A percentile compares a stretch with the other conserved stretches of the same genome.
phyloP scores from a whole-genome alignment of 2,888 invertebrate species.

The Xylocampa areola region DNA sequence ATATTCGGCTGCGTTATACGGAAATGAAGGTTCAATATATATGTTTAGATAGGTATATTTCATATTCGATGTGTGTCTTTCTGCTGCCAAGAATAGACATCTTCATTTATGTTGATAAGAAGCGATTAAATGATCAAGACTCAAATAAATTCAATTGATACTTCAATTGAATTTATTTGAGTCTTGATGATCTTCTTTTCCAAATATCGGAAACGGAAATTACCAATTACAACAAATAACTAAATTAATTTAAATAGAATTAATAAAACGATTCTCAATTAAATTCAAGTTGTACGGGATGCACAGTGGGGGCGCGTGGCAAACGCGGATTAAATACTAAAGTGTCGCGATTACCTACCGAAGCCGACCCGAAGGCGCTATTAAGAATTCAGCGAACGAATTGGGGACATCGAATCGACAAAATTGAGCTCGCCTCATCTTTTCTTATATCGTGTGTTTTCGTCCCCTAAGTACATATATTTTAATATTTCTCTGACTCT shows the following conservation, averaged over 20 bases:
- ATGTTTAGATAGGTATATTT: too few relatives aligned
- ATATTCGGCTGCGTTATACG: not conserved
- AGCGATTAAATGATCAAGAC: not conserved
- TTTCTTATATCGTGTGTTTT: conserved; percentile 83
- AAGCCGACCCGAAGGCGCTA: conserved; percentile 78
- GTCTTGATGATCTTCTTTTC: too few relatives aligned
- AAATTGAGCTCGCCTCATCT: conserved; percentile 86
- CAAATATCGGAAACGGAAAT: not conserved
- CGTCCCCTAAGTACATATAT: conserved; percentile 77
- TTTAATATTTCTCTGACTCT: conserved; percentile 81
- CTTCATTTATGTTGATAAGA: not conserved
- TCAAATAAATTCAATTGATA: not conserved
- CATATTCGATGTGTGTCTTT: too few relatives aligned
- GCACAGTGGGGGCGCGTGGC: conserved; percentile 66
- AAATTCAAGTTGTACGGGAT: conserved; percentile 72
- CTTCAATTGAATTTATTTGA: too few relatives aligned
- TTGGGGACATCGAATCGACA: conserved; percentile 87
- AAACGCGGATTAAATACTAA: conserved; percentile 84
- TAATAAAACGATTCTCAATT: conserved; percentile 66
- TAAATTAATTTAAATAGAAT: conserved; percentile 36
- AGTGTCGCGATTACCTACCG: conserved; percentile 78
- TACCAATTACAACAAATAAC: conserved; percentile 1
- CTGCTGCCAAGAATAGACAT: too few relatives aligned
- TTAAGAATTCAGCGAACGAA: conserved; percentile 88
- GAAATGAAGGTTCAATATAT: not conserved